These are phyloP conservation scores for Threskiornis aethiopicus DNA, from an alignment of 2,797 vertebrate species.

Conservation along the genomic window DNA sequence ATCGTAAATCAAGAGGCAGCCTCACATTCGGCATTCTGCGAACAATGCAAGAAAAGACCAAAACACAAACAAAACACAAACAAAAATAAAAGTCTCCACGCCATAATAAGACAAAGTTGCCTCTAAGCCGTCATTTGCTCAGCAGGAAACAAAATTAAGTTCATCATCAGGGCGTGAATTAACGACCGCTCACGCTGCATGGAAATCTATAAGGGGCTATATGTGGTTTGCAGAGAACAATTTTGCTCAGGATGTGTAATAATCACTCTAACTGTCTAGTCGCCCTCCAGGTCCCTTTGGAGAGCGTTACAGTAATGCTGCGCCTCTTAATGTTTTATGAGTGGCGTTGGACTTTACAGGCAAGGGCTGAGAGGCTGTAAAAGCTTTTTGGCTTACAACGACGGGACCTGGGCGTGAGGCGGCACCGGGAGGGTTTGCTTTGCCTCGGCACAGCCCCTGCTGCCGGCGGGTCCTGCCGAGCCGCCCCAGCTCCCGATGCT, in stretches of 20 bases:
- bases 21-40: neutral
- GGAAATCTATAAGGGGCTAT: constrained; percentile 19
- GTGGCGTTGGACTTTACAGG: constrained; percentile 30
- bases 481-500: neutral
- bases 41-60: neutral
- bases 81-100: neutral
- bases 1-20: neutral
- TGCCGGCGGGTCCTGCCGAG: neutral
- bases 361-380: constrained; percentile 42
- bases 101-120: constrained; percentile 30
- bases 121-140: constrained; percentile 55
- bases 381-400: constrained; percentile 39
- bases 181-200: constrained; percentile 48
- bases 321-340: constrained; percentile 50
- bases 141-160: constrained; percentile 62
- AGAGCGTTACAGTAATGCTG: constrained; percentile 28
- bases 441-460: neutral
- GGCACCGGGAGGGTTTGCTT: neutral
- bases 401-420: neutral
- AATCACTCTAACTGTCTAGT: constrained; percentile 4
- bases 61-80: neutral
- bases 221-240: constrained; percentile 42
- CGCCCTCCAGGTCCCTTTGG: constrained; percentile 46
- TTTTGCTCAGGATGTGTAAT: constrained; percentile 40
- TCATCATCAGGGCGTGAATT: constrained; percentile 59